These are phyloP conservation scores for Acestrorhynchus altus DNA, from an alignment of 2,797 vertebrate genomes.

Conservation along the genomic window DNA sequence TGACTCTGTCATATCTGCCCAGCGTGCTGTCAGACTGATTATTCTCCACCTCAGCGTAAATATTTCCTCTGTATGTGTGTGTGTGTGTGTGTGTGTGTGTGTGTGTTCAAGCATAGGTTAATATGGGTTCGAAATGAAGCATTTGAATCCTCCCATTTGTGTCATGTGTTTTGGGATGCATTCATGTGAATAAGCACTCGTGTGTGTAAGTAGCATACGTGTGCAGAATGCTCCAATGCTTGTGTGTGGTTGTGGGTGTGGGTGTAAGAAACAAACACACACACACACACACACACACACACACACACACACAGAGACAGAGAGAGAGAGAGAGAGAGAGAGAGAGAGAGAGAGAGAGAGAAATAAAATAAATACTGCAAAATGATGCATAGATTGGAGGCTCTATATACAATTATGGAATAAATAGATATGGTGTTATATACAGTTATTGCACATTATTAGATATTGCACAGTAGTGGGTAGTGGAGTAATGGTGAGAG, in stretches of 20 bases:
- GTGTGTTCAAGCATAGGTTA: neutral
- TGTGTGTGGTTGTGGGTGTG: slow-evolving; percentile 10
- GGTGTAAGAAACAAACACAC: neutral
- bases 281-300: neutral
- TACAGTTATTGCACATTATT: too few relatives aligned
- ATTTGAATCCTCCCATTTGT: slow-evolving; percentile 19
- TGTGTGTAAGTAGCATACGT: slow-evolving; percentile 42
- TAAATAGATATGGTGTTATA: too few relatives aligned
- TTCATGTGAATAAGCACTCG: neutral
- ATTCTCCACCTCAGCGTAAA: slow-evolving; percentile 61
- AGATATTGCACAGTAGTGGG: too few relatives aligned
- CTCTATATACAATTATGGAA: too few relatives aligned
- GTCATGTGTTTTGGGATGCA: slow-evolving; percentile 14
- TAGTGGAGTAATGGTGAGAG: too few relatives aligned
- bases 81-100: neutral
- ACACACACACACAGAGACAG: neutral
- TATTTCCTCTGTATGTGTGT: slow-evolving; percentile 26
- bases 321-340: neutral
- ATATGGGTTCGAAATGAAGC: slow-evolving; percentile 18
- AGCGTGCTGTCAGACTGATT: slow-evolving; percentile 70
- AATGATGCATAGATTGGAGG: too few relatives aligned
- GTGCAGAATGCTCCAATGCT: neutral
- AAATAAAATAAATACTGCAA: too few relatives aligned
- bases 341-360: neutral
- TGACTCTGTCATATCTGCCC: slow-evolving; percentile 72